Evolutionary conservation across 2,888 invertebrate species (phyloP).

Genomic region (Caenorhabditis imperialis): DNA sequence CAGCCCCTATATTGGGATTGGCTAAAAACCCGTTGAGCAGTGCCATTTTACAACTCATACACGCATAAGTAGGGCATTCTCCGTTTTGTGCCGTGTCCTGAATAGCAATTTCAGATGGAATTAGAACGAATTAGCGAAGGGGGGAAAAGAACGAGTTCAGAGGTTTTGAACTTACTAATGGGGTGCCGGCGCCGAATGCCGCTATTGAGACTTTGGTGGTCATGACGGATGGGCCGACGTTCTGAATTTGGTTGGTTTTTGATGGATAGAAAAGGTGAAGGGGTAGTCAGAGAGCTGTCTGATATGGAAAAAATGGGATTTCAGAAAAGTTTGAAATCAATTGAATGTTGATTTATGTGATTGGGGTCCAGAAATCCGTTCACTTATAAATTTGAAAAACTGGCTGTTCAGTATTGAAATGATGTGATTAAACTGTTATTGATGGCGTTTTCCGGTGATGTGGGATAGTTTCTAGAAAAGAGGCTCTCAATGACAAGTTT

Average conservation of each 20-base stretch:
- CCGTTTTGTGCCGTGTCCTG: constrained; percentile 32
- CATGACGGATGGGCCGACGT: constrained; percentile 23
- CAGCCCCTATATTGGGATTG: constrained; percentile 33
- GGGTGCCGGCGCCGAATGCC: constrained; percentile 33
- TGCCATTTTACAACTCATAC: constrained; percentile 63
- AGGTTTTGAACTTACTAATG: constrained; percentile 37
- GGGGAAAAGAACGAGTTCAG: constrained; percentile 10
- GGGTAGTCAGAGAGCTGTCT: not conserved
- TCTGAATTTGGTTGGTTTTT: too few relatives aligned
- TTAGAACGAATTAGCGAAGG: too few relatives aligned
- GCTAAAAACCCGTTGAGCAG: constrained; percentile 57
- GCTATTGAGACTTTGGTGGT: constrained; percentile 40
- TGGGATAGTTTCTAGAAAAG: too few relatives aligned
- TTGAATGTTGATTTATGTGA: too few relatives aligned
- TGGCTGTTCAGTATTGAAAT: too few relatives aligned
- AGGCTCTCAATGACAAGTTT: too few relatives aligned
- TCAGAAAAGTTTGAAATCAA: not conserved
- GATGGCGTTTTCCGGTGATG: too few relatives aligned
- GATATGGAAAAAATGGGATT: not conserved
- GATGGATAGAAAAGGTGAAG: not conserved
- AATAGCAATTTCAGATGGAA: constrained; percentile 18
- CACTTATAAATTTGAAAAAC: too few relatives aligned
- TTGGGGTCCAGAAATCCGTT: too few relatives aligned
- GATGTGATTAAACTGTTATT: too few relatives aligned
- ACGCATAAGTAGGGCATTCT: constrained; percentile 49